These are phyloP conservation scores for Tribolium madens DNA, from an alignment of 1,140 invertebrate genomes.

Conservation along the genomic window DNA sequence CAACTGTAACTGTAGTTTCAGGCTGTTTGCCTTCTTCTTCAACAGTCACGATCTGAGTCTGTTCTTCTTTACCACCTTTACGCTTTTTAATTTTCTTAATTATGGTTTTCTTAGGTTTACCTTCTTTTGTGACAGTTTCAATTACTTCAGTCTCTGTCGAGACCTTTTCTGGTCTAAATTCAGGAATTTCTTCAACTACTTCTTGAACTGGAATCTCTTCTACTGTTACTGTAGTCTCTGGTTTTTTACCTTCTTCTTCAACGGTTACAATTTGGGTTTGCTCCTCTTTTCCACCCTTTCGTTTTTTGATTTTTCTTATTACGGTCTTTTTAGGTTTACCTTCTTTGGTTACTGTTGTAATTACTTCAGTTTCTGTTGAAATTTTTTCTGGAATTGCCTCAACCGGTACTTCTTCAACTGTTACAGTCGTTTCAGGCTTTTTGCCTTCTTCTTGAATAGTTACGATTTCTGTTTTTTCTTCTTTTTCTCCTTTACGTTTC, in stretches of 20 bases:
- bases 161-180: conserved; percentile 50
- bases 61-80: conserved; percentile 62
- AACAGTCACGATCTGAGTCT: conserved; percentile 64
- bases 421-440: conserved; percentile 57
- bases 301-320: conserved; percentile 48
- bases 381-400: conserved; percentile 55
- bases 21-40: conserved; percentile 62
- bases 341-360: conserved; percentile 48
- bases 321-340: conserved; percentile 59
- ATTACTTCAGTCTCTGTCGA: conserved; percentile 60
- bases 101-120: conserved; percentile 59
- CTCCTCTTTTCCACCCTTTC: conserved; percentile 54
- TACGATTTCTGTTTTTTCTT: conserved; percentile 60
- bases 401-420: conserved; percentile 58
- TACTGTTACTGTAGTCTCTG: conserved; percentile 62
- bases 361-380: conserved; percentile 48
- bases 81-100: conserved; percentile 65
- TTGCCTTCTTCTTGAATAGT: conserved; percentile 61
- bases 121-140: conserved; percentile 58
- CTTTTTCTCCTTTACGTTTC: conserved; percentile 56
- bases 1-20: conserved; percentile 61
- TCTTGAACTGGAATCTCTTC: conserved; percentile 66
- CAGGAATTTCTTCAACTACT: conserved; percentile 58
- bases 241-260: conserved; percentile 63
- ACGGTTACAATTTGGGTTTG: conserved; percentile 61